Percentiles rank a stretch among this genome's conserved stretches.
Conservation (phyloP, 1,140 invertebrate genomes). For the Gonatopus flavifemur region DNA sequence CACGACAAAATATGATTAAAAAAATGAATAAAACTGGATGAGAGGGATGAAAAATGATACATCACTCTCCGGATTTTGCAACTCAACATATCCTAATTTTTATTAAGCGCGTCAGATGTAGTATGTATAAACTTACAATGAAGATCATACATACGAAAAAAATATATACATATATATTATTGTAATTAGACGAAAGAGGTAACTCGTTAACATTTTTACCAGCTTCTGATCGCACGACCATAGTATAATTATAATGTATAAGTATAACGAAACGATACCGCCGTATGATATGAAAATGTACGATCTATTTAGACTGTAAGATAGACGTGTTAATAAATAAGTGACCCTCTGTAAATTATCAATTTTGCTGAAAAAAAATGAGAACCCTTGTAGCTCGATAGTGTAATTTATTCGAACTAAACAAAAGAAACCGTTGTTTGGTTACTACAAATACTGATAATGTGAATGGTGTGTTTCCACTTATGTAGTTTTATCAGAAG, state of each 20-base stretch:
- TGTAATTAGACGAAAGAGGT: not conserved
- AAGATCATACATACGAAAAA: not conserved
- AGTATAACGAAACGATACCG: not conserved
- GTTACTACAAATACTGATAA: no score
- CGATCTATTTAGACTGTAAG: no score
- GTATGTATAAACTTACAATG: no score
- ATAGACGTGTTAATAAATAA: slow-evolving; percentile 18
- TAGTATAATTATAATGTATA: slow-evolving; percentile 6
- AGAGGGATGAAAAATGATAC: no score
- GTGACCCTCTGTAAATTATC: slow-evolving; percentile 25
- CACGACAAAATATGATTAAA: no score
- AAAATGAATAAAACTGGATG: no score
- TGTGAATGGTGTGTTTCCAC: no score
- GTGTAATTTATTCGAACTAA: no score
- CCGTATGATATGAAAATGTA: no score
- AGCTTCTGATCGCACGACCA: slow-evolving; percentile 23
- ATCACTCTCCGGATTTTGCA: no score
- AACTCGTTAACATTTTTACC: slow-evolving; percentile 30
- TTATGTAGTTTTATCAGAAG: no score
- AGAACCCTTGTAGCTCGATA: not conserved
- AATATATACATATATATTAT: not conserved
- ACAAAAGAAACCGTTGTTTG: no score
- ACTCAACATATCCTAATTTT: not conserved
- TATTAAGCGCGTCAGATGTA: not conserved
- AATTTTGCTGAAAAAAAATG: not conserved